A percentile compares a stretch with the other conserved stretches of the same genome.
phyloP scores from a whole-genome alignment of 2,888 invertebrate species.

The Barypeithes pellucidus region DNA sequence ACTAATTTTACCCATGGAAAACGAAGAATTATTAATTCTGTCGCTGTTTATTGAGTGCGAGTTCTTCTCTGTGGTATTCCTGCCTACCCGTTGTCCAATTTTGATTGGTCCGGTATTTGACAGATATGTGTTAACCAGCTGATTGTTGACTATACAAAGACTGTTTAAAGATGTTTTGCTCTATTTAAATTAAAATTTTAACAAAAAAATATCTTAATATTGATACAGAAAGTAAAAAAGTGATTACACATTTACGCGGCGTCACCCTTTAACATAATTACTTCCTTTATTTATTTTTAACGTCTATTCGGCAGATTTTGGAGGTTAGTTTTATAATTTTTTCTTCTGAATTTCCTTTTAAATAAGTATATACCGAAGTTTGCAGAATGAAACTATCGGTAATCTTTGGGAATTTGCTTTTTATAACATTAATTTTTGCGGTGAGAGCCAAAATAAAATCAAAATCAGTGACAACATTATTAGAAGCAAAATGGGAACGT shows the following conservation, averaged over 20 bases:
- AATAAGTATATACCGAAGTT: neutral
- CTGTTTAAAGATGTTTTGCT: conserved; percentile 23
- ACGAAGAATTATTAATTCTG: neutral
- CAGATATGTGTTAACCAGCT: neutral
- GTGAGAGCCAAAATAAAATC: conserved; percentile 70
- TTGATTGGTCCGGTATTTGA: conserved; percentile 16
- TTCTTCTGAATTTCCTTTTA: conserved; percentile 10
- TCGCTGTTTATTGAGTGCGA: too few relatives aligned
- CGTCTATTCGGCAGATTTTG: neutral
- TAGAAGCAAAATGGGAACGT: conserved; percentile 96
- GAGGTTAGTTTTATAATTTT: conserved; percentile 18
- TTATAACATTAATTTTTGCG: conserved; percentile 17
- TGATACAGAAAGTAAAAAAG: conserved; percentile 2
- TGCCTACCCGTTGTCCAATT: conserved; percentile 14
- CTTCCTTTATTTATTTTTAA: neutral
- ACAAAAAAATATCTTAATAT: neutral
- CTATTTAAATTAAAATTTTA: conserved; percentile 15
- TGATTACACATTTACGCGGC: neutral
- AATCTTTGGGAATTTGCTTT: conserved; percentile 2
- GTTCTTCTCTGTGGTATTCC: neutral
- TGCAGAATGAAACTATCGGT: conserved; percentile 23
- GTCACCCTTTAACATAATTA: neutral
- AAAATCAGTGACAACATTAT: conserved; percentile 88
- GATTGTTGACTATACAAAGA: neutral
- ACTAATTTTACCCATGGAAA: too few relatives aligned